Evolutionary conservation across 2,113 vertebrate genomes (phyloP), one percentile per base, ranked within the genome.

Genomic region (Furnarius figulus): DNA sequence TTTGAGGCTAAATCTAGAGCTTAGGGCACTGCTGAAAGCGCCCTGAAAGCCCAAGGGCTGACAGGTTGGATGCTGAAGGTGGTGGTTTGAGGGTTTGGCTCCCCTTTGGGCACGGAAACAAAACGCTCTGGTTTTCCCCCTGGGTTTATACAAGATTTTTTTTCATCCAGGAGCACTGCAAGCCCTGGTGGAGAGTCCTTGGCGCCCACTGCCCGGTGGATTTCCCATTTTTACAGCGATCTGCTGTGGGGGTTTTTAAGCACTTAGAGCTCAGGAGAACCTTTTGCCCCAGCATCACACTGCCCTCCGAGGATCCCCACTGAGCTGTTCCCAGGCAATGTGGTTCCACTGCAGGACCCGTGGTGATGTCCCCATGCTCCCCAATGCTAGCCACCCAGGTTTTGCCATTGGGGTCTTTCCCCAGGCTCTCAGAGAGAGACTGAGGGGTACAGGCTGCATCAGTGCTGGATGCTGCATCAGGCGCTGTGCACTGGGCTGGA

Each of bases 351-450:
- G 3, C 7, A 14, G 55, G 42, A 40, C 17, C 2, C 2, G 1
- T 3, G 53, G 10, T 1, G 40, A 31, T 50, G 31, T 40, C 33
- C 31, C 13, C 3, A 6, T 8, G 14, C 6, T 28, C 37, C 40
- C 2, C 18, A 2, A 1, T 24, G 8, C 19, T 1, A 2, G 0
- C 18, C n/a, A 5, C 40, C 8, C 3, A 3, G 11, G 1, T 63
- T 87, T 72, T 44, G 8, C 7, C 8, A 1, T 28, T 11, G 46
- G 73, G 42, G 15, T 50, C 19, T 33, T 56, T 35, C 14, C 67
- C 13, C 12, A 11, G 23, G 16, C 44, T 15, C 10, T 35, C 31
- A 5, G 25, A 14, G 28, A 11, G 24, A 39, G 27, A 70, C 37
- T 3, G 13, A 62, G 12, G 20, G 37, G 5, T 22, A 28, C 59